Conservation (phyloP, 2,113 vertebrate species). For the Lathamus discolor region DNA sequence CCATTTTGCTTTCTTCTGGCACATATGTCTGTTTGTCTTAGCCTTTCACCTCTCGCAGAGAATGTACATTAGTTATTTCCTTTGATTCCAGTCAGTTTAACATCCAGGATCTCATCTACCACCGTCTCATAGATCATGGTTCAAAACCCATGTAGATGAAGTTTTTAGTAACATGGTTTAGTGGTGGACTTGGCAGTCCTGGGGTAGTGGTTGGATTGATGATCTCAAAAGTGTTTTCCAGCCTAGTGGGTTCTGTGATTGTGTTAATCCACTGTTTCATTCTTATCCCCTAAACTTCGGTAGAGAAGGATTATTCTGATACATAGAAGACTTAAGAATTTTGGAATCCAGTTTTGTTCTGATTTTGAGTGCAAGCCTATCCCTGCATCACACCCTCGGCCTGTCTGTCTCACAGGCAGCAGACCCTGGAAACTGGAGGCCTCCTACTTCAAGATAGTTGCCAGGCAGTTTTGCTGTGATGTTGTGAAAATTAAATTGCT, state of each 20-base stretch:
- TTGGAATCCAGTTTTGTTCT: not conserved
- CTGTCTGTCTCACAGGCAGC: accelerated
- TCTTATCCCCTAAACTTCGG: not conserved
- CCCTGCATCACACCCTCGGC: not conserved
- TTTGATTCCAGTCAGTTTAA: not conserved
- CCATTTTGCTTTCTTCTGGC: not conserved
- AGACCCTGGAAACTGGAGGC: not conserved
- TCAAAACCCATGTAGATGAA: not conserved
- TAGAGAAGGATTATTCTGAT: not conserved
- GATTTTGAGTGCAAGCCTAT: not conserved
- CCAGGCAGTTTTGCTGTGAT: not conserved
- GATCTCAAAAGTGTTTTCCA: not conserved
- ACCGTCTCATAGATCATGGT: not conserved
- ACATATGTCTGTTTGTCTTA: not conserved
- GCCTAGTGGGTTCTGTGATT: not conserved
- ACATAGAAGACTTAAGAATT: not conserved
- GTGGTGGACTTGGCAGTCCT: not conserved
- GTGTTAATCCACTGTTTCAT: not conserved
- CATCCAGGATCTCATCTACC: not conserved
- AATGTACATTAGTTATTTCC: not conserved
- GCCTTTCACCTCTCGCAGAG: not conserved
- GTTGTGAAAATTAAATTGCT: conserved; percentile 6
- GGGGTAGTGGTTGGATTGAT: not conserved
- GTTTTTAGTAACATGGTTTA: not conserved
- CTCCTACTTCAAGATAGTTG: not conserved